Evolutionary conservation across 2,113 vertebrate genomes (phyloP).

Genomic region (Choloepus hoffmanni): DNA sequence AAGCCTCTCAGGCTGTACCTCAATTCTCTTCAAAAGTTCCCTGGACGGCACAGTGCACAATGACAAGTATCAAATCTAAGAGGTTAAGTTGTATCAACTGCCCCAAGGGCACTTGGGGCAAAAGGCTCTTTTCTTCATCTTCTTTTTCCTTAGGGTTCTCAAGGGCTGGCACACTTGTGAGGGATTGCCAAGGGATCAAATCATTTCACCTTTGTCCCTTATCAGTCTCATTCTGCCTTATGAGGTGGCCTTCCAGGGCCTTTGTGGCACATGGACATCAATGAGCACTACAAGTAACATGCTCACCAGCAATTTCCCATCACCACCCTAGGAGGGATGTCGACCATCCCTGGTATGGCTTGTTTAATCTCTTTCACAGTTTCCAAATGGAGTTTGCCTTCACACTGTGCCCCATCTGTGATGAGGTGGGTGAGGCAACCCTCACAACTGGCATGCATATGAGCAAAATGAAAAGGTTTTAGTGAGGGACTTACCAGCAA

Average conservation of each 20-base stretch:
- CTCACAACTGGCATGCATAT: background rate
- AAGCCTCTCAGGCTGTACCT: background rate
- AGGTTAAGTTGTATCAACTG: background rate
- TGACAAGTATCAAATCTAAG: background rate
- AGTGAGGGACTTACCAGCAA: background rate
- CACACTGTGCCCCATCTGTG: background rate
- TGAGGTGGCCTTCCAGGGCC: background rate
- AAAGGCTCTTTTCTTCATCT: background rate
- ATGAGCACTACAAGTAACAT: background rate
- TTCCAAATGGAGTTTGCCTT: conserved; percentile 29
- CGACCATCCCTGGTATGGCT: background rate
- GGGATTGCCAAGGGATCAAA: background rate
- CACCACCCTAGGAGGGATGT: background rate
- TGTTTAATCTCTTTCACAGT: background rate
- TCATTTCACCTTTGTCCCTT: background rate
- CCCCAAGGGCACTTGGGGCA: background rate
- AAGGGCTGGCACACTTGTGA: background rate
- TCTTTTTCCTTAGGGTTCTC: background rate
- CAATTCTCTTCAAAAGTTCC: background rate
- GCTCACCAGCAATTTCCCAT: background rate
- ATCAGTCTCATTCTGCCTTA: background rate
- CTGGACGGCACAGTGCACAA: background rate
- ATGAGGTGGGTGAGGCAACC: background rate
- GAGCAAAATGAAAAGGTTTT: background rate
- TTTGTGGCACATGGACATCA: background rate